A percentile compares a stretch with the other conserved stretches of the same genome.
These are phyloP conservation scores for Monoplex corrugatus DNA, from an alignment of 2,888 invertebrate genomes.

Conservation along the genomic window DNA sequence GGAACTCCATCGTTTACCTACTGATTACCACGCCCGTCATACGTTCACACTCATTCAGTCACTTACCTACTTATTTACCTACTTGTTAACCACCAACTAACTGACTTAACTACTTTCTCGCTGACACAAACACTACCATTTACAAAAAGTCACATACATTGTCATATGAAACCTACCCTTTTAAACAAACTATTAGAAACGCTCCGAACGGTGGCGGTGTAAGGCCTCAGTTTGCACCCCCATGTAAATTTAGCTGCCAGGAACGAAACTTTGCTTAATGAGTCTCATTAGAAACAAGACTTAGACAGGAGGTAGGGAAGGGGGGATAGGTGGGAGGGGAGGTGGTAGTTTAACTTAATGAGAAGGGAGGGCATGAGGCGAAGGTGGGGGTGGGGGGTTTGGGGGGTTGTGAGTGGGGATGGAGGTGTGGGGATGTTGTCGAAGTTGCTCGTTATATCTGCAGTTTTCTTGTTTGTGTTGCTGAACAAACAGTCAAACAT, in stretches of 20 bases:
- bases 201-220: not conserved
- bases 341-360: not conserved
- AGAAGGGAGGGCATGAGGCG: not conserved
- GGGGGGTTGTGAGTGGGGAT: not conserved
- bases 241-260: constrained; percentile 34
- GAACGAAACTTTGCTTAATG: constrained; percentile 26
- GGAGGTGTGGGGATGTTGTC: not conserved
- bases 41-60: not conserved
- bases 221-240: constrained; percentile 2
- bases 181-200: not conserved
- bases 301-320: not conserved
- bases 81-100: not conserved
- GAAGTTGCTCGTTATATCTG: not conserved
- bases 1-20: not conserved
- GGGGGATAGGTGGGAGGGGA: not conserved
- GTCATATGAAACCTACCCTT: not conserved
- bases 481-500: not conserved
- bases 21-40: not conserved
- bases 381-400: not conserved
- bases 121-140: too few species aligned
- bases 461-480: constrained; percentile 6
- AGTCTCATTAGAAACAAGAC: constrained; percentile 9
- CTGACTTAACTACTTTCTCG: not conserved
- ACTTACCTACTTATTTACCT: not conserved
- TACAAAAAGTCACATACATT: not conserved